These are phyloP conservation scores for Troilus luridus DNA, from an alignment of 2,888 invertebrate species.

Conservation along the genomic window DNA sequence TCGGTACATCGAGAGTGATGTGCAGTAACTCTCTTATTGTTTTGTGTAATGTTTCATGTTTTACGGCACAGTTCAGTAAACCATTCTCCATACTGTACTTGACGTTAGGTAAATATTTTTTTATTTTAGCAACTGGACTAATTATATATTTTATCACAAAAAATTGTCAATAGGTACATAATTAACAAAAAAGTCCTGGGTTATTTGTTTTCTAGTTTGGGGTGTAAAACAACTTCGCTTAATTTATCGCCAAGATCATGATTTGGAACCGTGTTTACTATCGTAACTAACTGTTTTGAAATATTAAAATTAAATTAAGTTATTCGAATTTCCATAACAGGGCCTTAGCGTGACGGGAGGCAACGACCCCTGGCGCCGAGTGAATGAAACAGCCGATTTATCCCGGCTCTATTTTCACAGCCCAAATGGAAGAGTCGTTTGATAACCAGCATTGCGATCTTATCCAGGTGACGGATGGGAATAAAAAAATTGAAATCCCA, in stretches of 20 bases:
- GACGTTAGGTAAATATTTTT: too few species aligned
- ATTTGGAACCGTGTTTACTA: constrained; percentile 20
- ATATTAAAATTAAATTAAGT: constrained; percentile 42
- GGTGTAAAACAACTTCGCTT: neutral
- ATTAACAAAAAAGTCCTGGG: neutral
- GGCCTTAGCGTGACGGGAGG: constrained; percentile 17
- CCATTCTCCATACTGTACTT: too few species aligned
- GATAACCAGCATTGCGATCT: constrained; percentile 40
- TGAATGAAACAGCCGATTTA: neutral
- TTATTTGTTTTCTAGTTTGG: neutral
- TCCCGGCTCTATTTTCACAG: constrained; percentile 4
- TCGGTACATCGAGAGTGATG: too few species aligned
- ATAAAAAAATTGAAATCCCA: constrained; percentile 13
- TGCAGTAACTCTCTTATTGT: too few species aligned
- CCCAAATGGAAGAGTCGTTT: constrained; percentile 41
- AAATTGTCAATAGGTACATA: neutral
- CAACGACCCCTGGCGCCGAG: neutral
- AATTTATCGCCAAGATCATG: neutral
- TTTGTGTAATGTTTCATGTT: too few species aligned
- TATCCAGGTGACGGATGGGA: constrained; percentile 41
- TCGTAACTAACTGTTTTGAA: constrained; percentile 26
- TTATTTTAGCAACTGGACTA: neutral
- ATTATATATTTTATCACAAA: too few species aligned
- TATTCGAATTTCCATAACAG: constrained; percentile 29
- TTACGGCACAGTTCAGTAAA: too few species aligned